Evolutionary conservation across 2,113 vertebrate species (phyloP), one percentile per base, ranked within the genome.

Genomic region (Gymnorhina tibicen): DNA sequence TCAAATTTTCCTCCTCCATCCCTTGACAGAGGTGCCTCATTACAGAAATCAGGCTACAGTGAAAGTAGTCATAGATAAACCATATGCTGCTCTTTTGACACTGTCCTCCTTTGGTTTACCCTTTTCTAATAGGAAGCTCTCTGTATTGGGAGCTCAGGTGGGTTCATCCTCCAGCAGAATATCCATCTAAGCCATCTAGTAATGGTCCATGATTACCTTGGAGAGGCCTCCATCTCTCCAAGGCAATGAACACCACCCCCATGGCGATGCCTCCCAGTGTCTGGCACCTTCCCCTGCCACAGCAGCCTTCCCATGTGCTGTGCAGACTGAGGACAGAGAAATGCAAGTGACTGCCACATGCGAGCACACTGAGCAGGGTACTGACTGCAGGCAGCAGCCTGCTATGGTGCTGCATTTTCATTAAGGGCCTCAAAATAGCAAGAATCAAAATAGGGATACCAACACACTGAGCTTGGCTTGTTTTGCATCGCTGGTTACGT

Each of bases 1-100:
- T 35, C 28, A 87, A n/a, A n/a, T 49, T 58, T 90, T 86, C 39
- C 11, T 82, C 41, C 28, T 84, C 39, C 47, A 2, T 60, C 24
- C 12, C 20, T 74, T 4, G 0, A 24, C 24, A 49, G 44, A 58
- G 15, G 6, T 32, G 10, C 27, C 17, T 59, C 0, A 0, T 73
- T 42, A 70, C 9, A 83, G 52, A 79, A 79, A 56, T 30, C 41
- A 60, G 23, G 33, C 42, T 80, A 10, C 52, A 69, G 39, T 23
- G 47, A 74, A 87, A 33, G 18, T 8, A 26, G 42, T 35, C 59
- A 68, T 22, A 50, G 24, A 60, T 44, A 88, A 88, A 66, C 13
- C 47, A 81, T 6, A 24, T 11, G 26, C 5, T 30, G 9, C 7
- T 85, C 33, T 42, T 70, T 87, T 67, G 39, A 63, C 7, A 3